Conservation (phyloP, 2,113 vertebrate genomes). For the Tragelaphus imberbis region DNA sequence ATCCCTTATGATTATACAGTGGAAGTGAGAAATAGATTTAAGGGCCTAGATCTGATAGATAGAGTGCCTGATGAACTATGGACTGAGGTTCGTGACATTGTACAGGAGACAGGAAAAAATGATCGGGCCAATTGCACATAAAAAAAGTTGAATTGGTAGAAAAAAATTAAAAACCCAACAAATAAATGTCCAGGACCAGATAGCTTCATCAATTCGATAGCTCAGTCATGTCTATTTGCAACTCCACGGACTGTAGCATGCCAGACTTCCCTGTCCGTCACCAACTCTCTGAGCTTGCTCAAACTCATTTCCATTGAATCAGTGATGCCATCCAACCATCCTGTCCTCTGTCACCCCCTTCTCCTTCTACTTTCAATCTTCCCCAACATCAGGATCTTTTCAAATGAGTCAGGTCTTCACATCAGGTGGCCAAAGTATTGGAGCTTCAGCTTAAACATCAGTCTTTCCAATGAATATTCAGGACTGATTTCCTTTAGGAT, state of each 20-base stretch:
- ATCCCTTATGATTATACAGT: too few relatives aligned
- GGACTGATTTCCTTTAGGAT: background rate
- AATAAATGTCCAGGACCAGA: background rate
- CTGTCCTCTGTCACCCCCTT: background rate
- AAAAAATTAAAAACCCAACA: background rate
- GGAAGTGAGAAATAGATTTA: too few relatives aligned
- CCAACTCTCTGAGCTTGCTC: background rate
- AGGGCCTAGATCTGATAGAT: too few relatives aligned
- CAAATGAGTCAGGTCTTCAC: background rate
- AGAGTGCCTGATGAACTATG: too few relatives aligned
- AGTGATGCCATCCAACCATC: background rate
- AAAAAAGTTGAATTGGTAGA: background rate
- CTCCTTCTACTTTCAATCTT: background rate
- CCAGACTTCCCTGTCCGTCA: background rate
- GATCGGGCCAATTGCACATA: too few relatives aligned
- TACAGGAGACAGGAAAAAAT: too few relatives aligned
- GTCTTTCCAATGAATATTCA: background rate
- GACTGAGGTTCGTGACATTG: too few relatives aligned
- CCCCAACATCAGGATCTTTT: background rate
- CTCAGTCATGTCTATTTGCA: background rate
- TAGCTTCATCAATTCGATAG: background rate
- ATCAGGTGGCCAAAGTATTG: background rate
- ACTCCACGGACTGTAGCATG: background rate
- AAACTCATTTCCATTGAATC: background rate
- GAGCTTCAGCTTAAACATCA: background rate